Evolutionary conservation across 2,888 invertebrate species (phyloP).

Genomic region (Nephrotoma guestfalica): DNA sequence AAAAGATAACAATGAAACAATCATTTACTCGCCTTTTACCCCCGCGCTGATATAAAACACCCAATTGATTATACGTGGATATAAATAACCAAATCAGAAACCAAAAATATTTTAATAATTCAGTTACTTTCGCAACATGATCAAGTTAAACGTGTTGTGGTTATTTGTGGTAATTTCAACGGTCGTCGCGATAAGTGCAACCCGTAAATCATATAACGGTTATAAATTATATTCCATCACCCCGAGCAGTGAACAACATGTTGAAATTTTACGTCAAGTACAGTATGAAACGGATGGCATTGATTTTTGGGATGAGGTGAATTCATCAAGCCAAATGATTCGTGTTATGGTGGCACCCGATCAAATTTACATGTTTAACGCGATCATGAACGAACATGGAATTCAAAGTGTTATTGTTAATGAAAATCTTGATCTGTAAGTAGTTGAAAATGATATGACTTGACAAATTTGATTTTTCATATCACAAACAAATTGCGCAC

Average conservation of each 20-base stretch:
- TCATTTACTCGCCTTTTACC: neutral
- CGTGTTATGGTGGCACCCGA: neutral
- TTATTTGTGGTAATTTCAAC: neutral
- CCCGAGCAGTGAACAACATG: neutral
- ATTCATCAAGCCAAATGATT: neutral
- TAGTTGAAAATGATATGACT: neutral
- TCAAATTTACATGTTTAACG: neutral
- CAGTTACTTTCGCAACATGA: neutral
- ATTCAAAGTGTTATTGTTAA: neutral
- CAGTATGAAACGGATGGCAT: neutral
- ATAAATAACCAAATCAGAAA: neutral
- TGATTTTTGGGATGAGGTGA: neutral
- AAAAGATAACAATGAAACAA: neutral
- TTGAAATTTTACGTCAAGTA: neutral
- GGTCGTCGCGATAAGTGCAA: neutral
- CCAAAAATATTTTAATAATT: neutral
- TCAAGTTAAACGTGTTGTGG: neutral
- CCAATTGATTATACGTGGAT: neutral
- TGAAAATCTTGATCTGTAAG: neutral
- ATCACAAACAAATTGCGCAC: neutral
- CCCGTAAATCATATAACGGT: neutral
- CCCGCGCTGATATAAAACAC: neutral
- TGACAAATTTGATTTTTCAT: neutral
- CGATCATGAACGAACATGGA: neutral
- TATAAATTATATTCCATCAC: neutral